A percentile compares a stretch with the other conserved stretches of the same genome.
Evolutionary conservation across 2,888 invertebrate species (phyloP).

Genomic region (Erebia epiphron): DNA sequence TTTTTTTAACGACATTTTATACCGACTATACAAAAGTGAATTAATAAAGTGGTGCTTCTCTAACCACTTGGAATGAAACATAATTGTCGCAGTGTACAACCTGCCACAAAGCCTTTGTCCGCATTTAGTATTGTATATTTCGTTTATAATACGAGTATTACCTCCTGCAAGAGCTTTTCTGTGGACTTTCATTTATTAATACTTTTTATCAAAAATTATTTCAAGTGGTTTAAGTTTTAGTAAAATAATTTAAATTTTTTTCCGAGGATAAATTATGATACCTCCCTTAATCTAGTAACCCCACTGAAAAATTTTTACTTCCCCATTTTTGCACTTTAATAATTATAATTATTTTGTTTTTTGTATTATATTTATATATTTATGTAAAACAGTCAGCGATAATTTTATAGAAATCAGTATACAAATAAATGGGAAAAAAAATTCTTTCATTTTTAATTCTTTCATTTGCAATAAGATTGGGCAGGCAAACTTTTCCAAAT

Average conservation of each 20-base stretch:
- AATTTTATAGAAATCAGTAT: too few species aligned
- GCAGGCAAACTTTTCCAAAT: too few species aligned
- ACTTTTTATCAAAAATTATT: constrained; percentile 9
- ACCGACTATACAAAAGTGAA: constrained; percentile 14
- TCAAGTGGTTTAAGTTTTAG: neutral
- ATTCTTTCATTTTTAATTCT: too few species aligned
- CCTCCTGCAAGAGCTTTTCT: constrained; percentile 12
- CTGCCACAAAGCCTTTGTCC: constrained; percentile 48
- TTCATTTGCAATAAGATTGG: too few species aligned
- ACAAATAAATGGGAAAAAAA: too few species aligned
- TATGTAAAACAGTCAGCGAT: too few species aligned
- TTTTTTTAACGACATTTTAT: constrained; percentile 6
- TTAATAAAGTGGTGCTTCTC: constrained; percentile 23
- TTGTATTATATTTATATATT: too few species aligned
- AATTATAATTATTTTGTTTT: too few species aligned
- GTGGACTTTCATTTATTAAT: neutral
- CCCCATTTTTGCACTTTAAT: too few species aligned
- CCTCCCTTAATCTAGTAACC: too few species aligned
- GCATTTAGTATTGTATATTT: constrained; percentile 53
- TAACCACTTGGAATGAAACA: constrained; percentile 24
- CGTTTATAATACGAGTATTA: constrained; percentile 42
- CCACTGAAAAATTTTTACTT: too few species aligned
- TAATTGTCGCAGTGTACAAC: constrained; percentile 39
- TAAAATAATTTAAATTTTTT: neutral
- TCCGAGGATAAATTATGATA: neutral